These are phyloP conservation scores for Drosophila albomicans DNA, from an alignment of 1,140 invertebrate genomes.

Conservation along the genomic window DNA sequence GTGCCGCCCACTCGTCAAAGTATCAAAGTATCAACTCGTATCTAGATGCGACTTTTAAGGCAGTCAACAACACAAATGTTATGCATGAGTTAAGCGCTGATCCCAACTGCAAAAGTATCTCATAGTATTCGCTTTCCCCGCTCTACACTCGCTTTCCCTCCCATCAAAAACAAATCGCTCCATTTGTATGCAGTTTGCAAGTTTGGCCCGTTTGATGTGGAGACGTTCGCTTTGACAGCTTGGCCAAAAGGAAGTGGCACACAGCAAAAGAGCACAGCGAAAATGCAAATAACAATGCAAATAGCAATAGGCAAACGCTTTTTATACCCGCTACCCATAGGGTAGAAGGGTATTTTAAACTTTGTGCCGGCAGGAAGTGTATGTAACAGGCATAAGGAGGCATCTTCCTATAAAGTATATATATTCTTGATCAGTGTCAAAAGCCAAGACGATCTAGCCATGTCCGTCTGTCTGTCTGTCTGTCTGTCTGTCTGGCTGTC, in stretches of 20 bases:
- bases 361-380: too few species aligned
- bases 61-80: neutral
- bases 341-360: too few species aligned
- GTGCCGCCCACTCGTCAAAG: too few species aligned
- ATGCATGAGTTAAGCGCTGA: neutral
- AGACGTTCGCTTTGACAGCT: slow-evolving; percentile 18
- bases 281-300: slow-evolving; percentile 57
- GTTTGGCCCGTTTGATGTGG: neutral
- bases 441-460: too few species aligned
- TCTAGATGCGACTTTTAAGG: neutral
- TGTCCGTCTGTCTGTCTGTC: too few species aligned
- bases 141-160: neutral
- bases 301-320: neutral
- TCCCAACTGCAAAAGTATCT: neutral
- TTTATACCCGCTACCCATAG: too few species aligned
- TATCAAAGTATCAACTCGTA: neutral
- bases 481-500: too few species aligned
- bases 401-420: too few species aligned
- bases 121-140: neutral
- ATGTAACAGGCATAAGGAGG: too few species aligned
- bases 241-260: slow-evolving; percentile 56
- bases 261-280: slow-evolving; percentile 1
- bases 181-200: slow-evolving; percentile 60
- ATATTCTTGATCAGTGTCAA: too few species aligned
- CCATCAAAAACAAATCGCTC: neutral